phyloP scores from a whole-genome alignment of 2,113 vertebrate genomes.

The Arvicanthis niloticus region DNA sequence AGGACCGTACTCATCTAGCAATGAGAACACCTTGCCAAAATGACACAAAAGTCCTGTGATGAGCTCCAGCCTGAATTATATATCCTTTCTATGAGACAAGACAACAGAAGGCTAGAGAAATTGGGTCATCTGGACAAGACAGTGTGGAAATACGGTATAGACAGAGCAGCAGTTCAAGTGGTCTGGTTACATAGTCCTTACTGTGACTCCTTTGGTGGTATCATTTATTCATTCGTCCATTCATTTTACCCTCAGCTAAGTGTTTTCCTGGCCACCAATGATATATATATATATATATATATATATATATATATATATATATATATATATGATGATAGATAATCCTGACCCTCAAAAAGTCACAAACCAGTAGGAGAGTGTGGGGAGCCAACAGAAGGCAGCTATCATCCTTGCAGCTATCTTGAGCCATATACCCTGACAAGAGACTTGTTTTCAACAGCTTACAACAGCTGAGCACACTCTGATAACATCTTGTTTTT shows the following conservation, averaged over 20 bases:
- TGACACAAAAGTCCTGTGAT: background rate
- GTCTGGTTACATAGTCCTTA: background rate
- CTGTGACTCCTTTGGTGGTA: background rate
- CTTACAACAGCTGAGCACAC: no score
- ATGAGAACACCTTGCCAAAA: background rate
- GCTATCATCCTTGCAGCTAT: no score
- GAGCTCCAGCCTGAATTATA: background rate
- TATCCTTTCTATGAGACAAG: background rate
- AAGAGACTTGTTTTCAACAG: no score
- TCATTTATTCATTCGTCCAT: background rate
- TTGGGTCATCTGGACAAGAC: background rate
- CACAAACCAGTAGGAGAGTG: background rate
- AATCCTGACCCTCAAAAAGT: background rate
- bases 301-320: background rate
- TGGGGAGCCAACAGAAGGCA: no score
- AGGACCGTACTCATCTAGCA: background rate
- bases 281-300: background rate
- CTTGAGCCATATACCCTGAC: no score
- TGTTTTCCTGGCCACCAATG: background rate
- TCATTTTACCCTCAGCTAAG: background rate
- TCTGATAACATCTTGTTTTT: no score
- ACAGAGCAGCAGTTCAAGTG: background rate
- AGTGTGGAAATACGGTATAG: background rate
- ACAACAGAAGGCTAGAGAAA: background rate
- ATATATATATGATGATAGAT: background rate